phyloP scores from a whole-genome alignment of 2,888 invertebrate species.

The Pachliopta kotzebuea region DNA sequence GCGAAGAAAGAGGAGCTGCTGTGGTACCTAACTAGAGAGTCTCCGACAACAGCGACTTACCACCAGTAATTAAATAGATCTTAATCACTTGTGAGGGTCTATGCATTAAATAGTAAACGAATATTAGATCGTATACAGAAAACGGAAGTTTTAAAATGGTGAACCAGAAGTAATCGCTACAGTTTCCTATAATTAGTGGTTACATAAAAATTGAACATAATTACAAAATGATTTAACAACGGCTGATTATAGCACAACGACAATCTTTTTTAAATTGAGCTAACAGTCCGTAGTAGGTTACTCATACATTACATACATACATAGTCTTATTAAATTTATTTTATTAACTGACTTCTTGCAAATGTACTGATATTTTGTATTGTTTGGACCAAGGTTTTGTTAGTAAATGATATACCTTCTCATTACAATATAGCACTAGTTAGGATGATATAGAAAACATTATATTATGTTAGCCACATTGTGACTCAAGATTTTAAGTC shows the following conservation, averaged over 20 bases:
- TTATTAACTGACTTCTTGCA: neutral
- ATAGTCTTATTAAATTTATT: neutral
- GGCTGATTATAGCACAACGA: slow-evolving; percentile 4
- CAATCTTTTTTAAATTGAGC: slow-evolving; percentile 3
- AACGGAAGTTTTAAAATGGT: slow-evolving; percentile 2
- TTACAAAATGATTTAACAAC: slow-evolving; percentile 1
- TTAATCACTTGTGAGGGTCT: neutral
- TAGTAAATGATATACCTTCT: too few species aligned
- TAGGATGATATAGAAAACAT: too few species aligned
- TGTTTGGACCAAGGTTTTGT: too few species aligned
- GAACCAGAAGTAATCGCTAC: neutral
- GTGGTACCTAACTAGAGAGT: too few species aligned
- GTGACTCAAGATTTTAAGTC: too few species aligned
- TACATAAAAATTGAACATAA: slow-evolving; percentile 10
- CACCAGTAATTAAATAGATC: too few species aligned
- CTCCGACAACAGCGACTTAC: too few species aligned
- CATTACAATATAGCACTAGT: too few species aligned
- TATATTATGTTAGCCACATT: too few species aligned
- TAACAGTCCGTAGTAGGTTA: neutral
- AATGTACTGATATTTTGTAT: too few species aligned
- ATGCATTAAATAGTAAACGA: neutral
- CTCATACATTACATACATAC: too few species aligned
- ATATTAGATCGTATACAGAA: neutral
- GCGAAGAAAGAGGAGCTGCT: too few species aligned
- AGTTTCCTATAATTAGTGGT: slow-evolving; percentile 11